Evolutionary conservation across 2,113 vertebrate genomes (phyloP), one percentile per base, ranked within the genome.

Genomic region (Alosa alosa): DNA sequence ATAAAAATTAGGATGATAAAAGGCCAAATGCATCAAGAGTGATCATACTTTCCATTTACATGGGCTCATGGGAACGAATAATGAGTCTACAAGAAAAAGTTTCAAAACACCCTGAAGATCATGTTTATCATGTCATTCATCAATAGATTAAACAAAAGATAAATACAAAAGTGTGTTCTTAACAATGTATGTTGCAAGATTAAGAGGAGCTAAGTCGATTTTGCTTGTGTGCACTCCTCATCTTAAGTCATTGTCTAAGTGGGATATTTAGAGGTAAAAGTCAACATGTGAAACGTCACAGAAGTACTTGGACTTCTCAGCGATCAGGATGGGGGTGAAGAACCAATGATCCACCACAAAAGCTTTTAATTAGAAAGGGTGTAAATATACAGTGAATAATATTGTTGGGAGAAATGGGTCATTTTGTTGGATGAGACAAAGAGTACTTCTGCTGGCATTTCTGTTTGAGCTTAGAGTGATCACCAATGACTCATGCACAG

Each of bases 91-190:
- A 64, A 75, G 25, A 49, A 83, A 75, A 60, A 41, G 50, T 55
- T 82, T 57, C 18, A 52, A 88, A 88, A 88, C 50, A 68, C 46
- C 39, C 47, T 72, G 20, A 39, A 84, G 81, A 64, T 44, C 10
- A 68, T 22, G 39, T 72, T 86, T 55, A 88, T 87, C 89, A 50
- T 84, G 25, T 39, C 9, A 15, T 39, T 39, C 10, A 15, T 5
- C 39, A 31, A 5, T 39, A 39, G 39, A 39, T 13, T 13, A 39
- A 75, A 36, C 4, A 89, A 88, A 90, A 87, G 89, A 68, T 83
- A 82, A 81, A 89, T 46, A 41, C 36, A 20, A 86, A 87, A 60
- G 45, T 57, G 41, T 84, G 86, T 86, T 60, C 57, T 81, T n/a
- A 15, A 52, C 50, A 57, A 84, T 82, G 88, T 81, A 45, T 4